A percentile compares a stretch with the other conserved stretches of the same genome.
Conservation (phyloP, 2,797 vertebrate genomes). For the Limnodromus scolopaceus region DNA sequence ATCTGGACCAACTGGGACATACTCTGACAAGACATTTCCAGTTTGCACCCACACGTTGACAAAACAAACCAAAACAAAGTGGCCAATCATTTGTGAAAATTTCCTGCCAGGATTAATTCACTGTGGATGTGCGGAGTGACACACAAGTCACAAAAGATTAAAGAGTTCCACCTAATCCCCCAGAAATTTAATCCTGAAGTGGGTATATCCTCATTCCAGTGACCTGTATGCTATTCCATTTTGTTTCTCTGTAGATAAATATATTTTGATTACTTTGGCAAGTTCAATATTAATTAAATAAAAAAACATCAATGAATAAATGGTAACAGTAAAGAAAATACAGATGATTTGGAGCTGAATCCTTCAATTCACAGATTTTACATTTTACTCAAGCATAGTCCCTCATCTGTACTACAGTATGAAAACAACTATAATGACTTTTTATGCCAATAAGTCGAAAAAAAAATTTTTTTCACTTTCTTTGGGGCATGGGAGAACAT, state of each 20-base stretch:
- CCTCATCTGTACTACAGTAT: not conserved
- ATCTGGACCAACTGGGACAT: not conserved
- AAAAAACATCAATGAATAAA: not conserved
- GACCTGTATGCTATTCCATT: not conserved
- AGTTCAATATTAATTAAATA: not conserved
- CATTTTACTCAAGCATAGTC: not conserved
- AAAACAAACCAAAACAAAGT: not conserved
- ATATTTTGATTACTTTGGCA: not conserved
- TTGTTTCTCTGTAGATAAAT: not conserved
- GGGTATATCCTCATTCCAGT: not conserved
- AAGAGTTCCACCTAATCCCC: not conserved
- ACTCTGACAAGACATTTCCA: not conserved
- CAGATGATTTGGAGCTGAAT: not conserved
- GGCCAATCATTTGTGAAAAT: not conserved
- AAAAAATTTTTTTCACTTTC: not conserved
- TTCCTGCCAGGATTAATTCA: not conserved
- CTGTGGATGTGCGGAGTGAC: not conserved
- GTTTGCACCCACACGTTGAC: not conserved
- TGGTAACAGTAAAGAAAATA: not conserved
- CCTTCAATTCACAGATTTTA: not conserved
- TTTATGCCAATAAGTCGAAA: not conserved
- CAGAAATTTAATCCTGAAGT: not conserved
- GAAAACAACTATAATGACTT: not conserved
- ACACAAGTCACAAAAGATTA: not conserved
- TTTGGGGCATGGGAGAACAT: not conserved